Evolutionary conservation across 2,888 invertebrate genomes (phyloP).

Genomic region (Entomobrya multifasciata): DNA sequence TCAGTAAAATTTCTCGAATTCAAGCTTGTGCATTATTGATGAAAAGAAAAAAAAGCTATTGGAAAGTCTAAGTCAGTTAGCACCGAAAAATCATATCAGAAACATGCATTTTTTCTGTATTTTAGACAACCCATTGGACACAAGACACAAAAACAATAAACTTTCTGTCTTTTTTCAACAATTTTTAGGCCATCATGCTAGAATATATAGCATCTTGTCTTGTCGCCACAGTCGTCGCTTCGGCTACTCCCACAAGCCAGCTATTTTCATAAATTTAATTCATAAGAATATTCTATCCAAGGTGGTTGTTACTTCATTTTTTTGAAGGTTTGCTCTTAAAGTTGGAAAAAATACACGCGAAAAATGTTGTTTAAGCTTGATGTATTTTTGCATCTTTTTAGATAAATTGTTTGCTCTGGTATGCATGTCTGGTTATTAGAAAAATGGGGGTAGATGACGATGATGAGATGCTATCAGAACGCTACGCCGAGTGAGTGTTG

Average conservation of each 20-base stretch:
- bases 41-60: constrained; percentile 22
- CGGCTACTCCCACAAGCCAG: constrained; percentile 9
- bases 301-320: constrained; percentile 46
- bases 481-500: neutral
- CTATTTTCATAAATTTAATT: constrained; percentile 43
- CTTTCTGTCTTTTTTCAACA: neutral
- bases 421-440: constrained; percentile 35
- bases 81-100: constrained; percentile 14
- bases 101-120: constrained; percentile 2
- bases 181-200: neutral
- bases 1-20: constrained; percentile 6
- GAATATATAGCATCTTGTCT: neutral
- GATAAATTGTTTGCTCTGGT: constrained; percentile 8
- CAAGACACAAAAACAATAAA: neutral
- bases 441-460: constrained; percentile 2
- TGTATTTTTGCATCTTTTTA: constrained; percentile 22
- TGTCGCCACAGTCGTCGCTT: constrained; percentile 10
- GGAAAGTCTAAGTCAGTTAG: constrained; percentile 17
- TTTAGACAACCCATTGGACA: neutral
- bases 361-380: constrained; percentile 25
- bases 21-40: constrained; percentile 38
- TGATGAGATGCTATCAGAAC: constrained; percentile 31
- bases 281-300: constrained; percentile 57
- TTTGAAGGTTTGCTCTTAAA: too few relatives aligned
- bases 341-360: constrained; percentile 34